Evolutionary conservation across 2,888 invertebrate species (phyloP), one percentile per base, ranked within the genome.

Genomic region (Blastobasis adustella): DNA sequence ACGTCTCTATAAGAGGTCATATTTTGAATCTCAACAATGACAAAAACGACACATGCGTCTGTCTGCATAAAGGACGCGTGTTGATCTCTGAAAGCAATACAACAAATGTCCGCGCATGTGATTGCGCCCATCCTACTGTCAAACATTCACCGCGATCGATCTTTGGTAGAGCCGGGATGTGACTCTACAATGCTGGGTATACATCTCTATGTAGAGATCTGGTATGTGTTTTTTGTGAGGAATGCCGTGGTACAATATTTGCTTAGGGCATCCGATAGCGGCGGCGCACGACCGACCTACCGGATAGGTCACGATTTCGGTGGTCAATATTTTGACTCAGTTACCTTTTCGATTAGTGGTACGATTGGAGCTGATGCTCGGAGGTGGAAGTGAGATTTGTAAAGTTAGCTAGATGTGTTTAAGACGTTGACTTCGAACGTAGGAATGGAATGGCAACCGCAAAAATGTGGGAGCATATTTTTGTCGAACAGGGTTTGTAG

Each of bases 201-300:
- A 9, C 9, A 9, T 10, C 8, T n/a, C 42, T n/a, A 42, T n/a
- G 42, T 7, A 42, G 9, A n/a, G 7, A 7, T 9, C 8, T 41
- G 41, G 9, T 8, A 41, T 41, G 7, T 41, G 41, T 41, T 49
- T 49, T 43, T 49, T 49, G 48, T 51, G 57, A 48, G 72, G 78
- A 73, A 81, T 79, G 71, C 69, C 71, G 62, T 66, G 63, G 55
- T 58, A 57, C 71, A 83, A 79, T 79, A 79, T 81, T 81, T 76
- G 70, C 65, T 58, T 59, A 57, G 55, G 56, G 60, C 56, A 69
- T 78, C 73, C 74, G 76, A 71, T 66, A 67, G 51, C 51, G 52
- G 6, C 6, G 49, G 50, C 66, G 63, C 69, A 63, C 65, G 72
- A 71, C 66, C 71, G 67, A 61, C 62, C 64, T 58, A 66, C 64